Base-by-base conservation (phyloP, 1,140 invertebrate species). In the Reticulitermes speratus region DNA sequence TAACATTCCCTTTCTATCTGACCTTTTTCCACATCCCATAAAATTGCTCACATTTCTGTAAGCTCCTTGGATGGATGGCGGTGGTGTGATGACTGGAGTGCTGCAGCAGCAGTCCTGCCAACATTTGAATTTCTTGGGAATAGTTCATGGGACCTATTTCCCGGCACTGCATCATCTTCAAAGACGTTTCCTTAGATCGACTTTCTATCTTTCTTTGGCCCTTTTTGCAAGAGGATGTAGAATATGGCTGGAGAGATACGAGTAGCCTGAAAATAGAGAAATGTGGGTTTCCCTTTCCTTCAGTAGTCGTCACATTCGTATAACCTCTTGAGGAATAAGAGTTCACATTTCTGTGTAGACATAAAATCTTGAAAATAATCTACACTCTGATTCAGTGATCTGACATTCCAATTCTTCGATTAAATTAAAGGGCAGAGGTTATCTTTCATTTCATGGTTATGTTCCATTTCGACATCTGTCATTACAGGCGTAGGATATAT, bases 41-140 rank as follows among this genome's bases (percentile, higher is more conserved):
- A 75, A 75, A 75, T 75, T 75, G 65, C 65, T 75, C 65, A 75
- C 65, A 30, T 75, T 75, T 75, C 65, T 75, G n/a, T 75, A 75
- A 75, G 65, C 65, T 75, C 65, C 14, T 6, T 75, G 65, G 25
- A 75, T 30, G 25, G 25, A 75, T 75, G 65, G 65, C 0, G 14
- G 25, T 30, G 65, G 5, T 75, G 25, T 75, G n/a, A 75, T 75
- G 65, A 11, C n/a, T 75, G 7, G n/a, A 75, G n/a, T 75, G 25
- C 25, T 75, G 7, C 65, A 14, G 65, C n/a, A 14, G 65, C n/a
- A 8, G 14, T 25, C 14, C n/a, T 75, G 65, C 65, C 8, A 75
- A 75, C 65, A 75, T 75, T n/a, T 30, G 65, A 75, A 75, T 75
- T 75, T 75, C 65, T 75, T 75, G 65, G 65, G 65, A 75, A 75